Evolutionary conservation across 1,140 invertebrate genomes (phyloP).

Genomic region (Anastrepha obliqua): DNA sequence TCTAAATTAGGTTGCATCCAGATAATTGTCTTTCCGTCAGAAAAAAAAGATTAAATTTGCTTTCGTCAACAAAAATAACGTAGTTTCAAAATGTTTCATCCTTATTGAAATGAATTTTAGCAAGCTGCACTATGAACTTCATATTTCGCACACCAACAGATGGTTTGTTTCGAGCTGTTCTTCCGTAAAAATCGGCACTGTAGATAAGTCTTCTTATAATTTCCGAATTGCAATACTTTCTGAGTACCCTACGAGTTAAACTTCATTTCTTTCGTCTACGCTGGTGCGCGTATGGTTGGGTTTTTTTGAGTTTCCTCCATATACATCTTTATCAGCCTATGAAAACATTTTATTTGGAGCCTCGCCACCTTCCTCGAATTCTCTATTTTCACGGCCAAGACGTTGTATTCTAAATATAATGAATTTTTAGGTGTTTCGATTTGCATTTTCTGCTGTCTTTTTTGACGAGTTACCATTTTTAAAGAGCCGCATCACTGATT

Average conservation of each 20-base stretch:
- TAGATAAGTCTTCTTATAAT: not conserved
- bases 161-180: not conserved
- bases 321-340: not conserved
- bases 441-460: not conserved
- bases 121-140: not conserved
- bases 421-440: not conserved
- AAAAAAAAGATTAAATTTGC: too few species aligned
- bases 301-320: not conserved
- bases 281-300: not conserved
- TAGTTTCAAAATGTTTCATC: not conserved
- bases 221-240: not conserved
- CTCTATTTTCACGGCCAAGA: not conserved
- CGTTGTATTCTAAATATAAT: not conserved
- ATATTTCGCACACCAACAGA: not conserved
- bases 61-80: too few species aligned
- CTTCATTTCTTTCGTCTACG: not conserved
- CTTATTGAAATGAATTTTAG: not conserved
- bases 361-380: not conserved
- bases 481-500: not conserved
- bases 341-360: not conserved
- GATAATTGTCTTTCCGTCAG: too few species aligned
- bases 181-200: not conserved
- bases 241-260: not conserved
- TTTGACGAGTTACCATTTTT: not conserved
- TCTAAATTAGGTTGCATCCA: too few species aligned